These are phyloP conservation scores for Melikaiella ostensackeni DNA, from an alignment of 2,888 invertebrate species.

Conservation along the genomic window DNA sequence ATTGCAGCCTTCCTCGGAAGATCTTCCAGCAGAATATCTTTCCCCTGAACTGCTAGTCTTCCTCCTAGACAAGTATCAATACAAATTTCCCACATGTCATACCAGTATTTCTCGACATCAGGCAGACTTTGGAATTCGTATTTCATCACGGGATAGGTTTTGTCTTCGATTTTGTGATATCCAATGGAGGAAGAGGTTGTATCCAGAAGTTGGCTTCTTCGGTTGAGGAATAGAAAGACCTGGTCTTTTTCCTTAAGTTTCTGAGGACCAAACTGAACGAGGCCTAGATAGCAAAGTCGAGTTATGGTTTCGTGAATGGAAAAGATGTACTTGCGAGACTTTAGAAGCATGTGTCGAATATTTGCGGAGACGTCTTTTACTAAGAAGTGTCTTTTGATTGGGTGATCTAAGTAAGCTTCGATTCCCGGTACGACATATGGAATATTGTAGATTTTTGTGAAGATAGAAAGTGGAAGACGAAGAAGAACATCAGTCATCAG, in stretches of 20 bases:
- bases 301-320: constrained; percentile 80
- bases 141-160: constrained; percentile 79
- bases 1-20: constrained; percentile 78
- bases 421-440: constrained; percentile 80
- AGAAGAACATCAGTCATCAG: constrained; percentile 84
- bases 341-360: constrained; percentile 79
- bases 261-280: constrained; percentile 84
- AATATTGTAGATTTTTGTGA: constrained; percentile 83
- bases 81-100: constrained; percentile 83
- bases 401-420: constrained; percentile 81
- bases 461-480: constrained; percentile 85
- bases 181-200: constrained; percentile 82
- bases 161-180: constrained; percentile 81
- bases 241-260: constrained; percentile 84
- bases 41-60: constrained; percentile 73
- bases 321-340: constrained; percentile 81
- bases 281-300: constrained; percentile 83
- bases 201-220: constrained; percentile 81
- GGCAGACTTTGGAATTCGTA: constrained; percentile 80
- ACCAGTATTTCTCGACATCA: constrained; percentile 84
- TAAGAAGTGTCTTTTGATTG: constrained; percentile 82
- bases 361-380: constrained; percentile 81
- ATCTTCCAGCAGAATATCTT: constrained; percentile 78
- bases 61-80: constrained; percentile 83
- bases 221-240: constrained; percentile 85